These are phyloP conservation scores for Phalanger gymnotis DNA, from an alignment of 2,797 vertebrate genomes.

Conservation along the genomic window DNA sequence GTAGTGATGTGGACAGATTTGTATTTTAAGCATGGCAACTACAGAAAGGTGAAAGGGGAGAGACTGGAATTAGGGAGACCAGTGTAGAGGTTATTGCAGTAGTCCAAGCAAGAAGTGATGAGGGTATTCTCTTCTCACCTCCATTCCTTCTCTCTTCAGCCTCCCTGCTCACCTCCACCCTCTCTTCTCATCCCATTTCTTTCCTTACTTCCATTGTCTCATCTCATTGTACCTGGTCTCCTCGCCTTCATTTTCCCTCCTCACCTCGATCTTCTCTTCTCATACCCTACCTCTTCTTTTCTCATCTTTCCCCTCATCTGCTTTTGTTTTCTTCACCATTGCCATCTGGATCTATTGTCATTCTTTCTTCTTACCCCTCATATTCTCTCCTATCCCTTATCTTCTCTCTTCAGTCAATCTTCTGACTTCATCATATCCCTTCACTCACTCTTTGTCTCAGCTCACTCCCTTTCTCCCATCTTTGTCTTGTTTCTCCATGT, in stretches of 20 bases:
- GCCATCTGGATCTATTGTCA: background rate
- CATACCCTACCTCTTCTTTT: constrained; percentile 4
- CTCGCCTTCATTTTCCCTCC: background rate
- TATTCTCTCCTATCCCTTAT: background rate
- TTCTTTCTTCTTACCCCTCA: background rate
- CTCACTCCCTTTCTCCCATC: too few species aligned
- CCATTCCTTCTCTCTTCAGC: background rate
- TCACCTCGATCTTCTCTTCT: constrained; percentile 4
- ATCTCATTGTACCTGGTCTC: background rate
- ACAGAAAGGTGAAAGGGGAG: background rate
- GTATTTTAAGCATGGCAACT: background rate
- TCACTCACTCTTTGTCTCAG: background rate
- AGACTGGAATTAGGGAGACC: background rate
- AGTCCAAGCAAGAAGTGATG: background rate
- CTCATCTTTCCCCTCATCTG: constrained; percentile 1
- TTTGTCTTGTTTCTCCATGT: background rate
- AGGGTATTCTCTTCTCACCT: background rate
- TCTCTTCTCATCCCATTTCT: constrained; percentile 35
- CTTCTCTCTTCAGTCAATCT: background rate
- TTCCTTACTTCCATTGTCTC: background rate
- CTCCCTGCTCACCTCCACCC: constrained; percentile 3
- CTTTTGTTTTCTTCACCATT: constrained; percentile 14
- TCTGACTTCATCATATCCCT: background rate
- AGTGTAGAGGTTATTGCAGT: background rate
- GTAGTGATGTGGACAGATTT: background rate